Base-by-base conservation (phyloP, 1,140 invertebrate species). In the Leptestheria dahalacensis region DNA sequence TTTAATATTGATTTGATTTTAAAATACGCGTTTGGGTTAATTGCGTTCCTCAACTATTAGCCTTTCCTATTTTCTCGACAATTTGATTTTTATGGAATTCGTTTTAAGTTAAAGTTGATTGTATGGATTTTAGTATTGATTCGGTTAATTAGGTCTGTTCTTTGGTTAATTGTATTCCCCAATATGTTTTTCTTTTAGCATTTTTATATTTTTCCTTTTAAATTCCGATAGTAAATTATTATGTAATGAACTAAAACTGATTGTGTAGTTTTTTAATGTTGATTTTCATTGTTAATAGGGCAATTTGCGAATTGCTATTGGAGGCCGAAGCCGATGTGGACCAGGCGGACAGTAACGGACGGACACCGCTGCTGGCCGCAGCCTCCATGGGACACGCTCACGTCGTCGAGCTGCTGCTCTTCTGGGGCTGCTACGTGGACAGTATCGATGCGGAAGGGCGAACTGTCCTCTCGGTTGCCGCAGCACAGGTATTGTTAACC, bases 351-450 rank as follows among this genome's bases (percentile, higher is more conserved):
- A 78, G 81, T 52, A 83, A 82, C 59, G 84, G 85, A 1, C 73
- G 86, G 29, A 88, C 85, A 9, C 85, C 88, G 0, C 70, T 92
- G 41, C 70, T 77, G 78, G 86, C 86, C 6, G 86, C 88, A 4
- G 87, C 86, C 6, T 88, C 86, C 15, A 89, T 88, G 80, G 88
- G 88, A 1, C 87, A 91, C 69, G 79, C 84, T 6, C 77, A 80
- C 18, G 85, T 91, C 23, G 86, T 91, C 1, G 80, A 82, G 47
- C 72, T 89, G 46, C 71, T 92, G 24, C 72, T 93, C 26, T 90
- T 90, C 71, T 91, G 88, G 87, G 88, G 88, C 23, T 88, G 87
- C 65, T 87, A 87, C 67, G 85, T 91, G 21, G 88, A 92, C 72
- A 84, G 84, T 58, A 91, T 92, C 68, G 90, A 93, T 69, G 80